Conservation (phyloP, 1,140 invertebrate species). For the Pemphigus obesinymphae region DNA sequence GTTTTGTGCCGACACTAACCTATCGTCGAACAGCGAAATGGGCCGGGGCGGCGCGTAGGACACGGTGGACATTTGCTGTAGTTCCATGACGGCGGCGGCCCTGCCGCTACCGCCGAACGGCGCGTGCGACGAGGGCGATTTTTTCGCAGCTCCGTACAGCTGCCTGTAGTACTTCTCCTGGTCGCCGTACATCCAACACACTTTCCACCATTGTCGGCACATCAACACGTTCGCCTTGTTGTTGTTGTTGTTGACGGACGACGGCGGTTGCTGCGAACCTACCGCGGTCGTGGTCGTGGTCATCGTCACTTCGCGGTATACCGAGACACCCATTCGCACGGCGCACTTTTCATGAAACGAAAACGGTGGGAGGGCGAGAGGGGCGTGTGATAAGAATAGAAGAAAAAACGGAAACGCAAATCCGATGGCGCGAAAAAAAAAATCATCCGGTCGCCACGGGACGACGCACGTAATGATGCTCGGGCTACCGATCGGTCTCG, state of each 20-base stretch:
- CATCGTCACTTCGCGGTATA: slow-evolving; percentile 26
- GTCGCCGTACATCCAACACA: slow-evolving; percentile 78
- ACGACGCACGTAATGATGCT: no score
- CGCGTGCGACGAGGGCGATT: not conserved
- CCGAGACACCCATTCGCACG: slow-evolving; percentile 11
- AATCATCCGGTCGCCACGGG: no score
- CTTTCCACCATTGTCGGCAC: slow-evolving; percentile 83
- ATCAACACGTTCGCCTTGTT: slow-evolving; percentile 60
- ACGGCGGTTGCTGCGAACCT: not conserved
- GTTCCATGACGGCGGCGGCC: slow-evolving; percentile 5
- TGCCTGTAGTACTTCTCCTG: slow-evolving; percentile 78
- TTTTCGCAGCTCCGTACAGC: slow-evolving; percentile 62
- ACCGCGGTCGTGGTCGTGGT: not conserved
- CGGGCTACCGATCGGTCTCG: slow-evolving; percentile 27
- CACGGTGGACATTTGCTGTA: slow-evolving; percentile 11
- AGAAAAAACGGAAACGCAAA: no score
- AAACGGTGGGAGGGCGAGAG: not conserved
- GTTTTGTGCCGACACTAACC: not conserved
- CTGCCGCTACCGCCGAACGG: not conserved
- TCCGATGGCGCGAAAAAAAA: not conserved
- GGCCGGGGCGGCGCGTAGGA: not conserved
- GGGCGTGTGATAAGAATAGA: no score
- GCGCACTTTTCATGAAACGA: not conserved
- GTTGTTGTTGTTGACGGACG: not conserved
- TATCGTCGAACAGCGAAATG: not conserved